Conservation (phyloP, 2,113 vertebrate genomes). For the Amia ocellicauda region DNA sequence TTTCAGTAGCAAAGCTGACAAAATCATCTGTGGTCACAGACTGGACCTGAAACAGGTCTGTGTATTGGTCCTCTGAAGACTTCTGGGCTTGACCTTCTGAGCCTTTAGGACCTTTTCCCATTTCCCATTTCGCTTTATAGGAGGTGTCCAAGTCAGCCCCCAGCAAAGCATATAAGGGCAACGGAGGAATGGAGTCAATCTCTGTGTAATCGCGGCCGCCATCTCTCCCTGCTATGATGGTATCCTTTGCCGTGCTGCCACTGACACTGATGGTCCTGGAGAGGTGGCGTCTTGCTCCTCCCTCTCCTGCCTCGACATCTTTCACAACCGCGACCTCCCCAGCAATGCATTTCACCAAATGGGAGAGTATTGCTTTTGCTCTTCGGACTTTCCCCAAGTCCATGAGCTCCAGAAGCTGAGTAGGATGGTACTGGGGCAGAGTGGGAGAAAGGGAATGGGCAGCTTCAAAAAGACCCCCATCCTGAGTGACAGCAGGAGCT, state of each 20-base stretch:
- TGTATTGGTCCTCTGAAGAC: slow-evolving; percentile 82
- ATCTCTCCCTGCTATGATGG: slow-evolving; percentile 90
- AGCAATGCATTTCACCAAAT: slow-evolving; percentile 96
- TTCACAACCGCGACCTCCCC: slow-evolving; percentile 94
- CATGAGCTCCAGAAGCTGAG: slow-evolving; percentile 93
- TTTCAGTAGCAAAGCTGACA: slow-evolving; percentile 87
- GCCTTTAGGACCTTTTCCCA: slow-evolving; percentile 66
- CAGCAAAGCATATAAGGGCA: slow-evolving; percentile 85
- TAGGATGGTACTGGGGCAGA: slow-evolving; percentile 95
- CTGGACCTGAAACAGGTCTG: slow-evolving; percentile 86
- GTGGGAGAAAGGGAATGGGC: slow-evolving; percentile 93
- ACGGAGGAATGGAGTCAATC: slow-evolving; percentile 92
- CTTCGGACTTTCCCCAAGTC: slow-evolving; percentile 91
- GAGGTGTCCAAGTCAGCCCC: slow-evolving; percentile 87
- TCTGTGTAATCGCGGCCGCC: slow-evolving; percentile 94
- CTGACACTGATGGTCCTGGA: slow-evolving; percentile 97
- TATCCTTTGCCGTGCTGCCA: slow-evolving; percentile 95
- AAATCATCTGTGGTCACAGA: slow-evolving; percentile 88
- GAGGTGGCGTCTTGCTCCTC: slow-evolving; percentile 83
- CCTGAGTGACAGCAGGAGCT: slow-evolving; percentile 86
- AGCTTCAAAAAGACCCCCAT: slow-evolving; percentile 94
- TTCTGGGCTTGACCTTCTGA: slow-evolving; percentile 64
- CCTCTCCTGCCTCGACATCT: slow-evolving; percentile 86
- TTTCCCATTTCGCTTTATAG: slow-evolving; percentile 79
- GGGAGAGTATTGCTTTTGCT: slow-evolving; percentile 94